A percentile compares a stretch with the other conserved stretches of the same genome.
Evolutionary conservation across 2,113 vertebrate species (phyloP).

Genomic region (Barbus barbus): DNA sequence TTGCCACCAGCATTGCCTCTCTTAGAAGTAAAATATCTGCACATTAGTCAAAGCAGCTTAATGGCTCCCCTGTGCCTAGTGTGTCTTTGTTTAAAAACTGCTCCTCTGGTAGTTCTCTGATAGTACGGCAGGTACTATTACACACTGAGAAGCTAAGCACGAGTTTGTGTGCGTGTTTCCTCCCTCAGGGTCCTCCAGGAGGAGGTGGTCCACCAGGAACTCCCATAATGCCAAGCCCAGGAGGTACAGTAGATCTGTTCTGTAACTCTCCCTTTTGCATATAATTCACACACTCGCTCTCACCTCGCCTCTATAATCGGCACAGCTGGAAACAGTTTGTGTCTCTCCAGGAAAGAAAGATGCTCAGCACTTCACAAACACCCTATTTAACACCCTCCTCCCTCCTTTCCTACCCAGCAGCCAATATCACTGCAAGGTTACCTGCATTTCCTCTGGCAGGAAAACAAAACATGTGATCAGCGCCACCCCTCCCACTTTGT

Average conservation of each 20-base stretch:
- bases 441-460: slow-evolving; percentile 17
- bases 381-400: slow-evolving; percentile 11
- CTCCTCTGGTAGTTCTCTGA: slow-evolving; percentile 33
- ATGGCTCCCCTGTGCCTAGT: slow-evolving; percentile 44
- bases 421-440: slow-evolving; percentile 51
- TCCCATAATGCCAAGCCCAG: slow-evolving; percentile 91
- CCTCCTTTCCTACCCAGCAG: neutral
- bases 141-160: slow-evolving; percentile 3
- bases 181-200: slow-evolving; percentile 84
- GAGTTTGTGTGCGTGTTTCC: slow-evolving; percentile 13
- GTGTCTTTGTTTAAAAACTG: slow-evolving; percentile 40
- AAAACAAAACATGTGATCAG: slow-evolving; percentile 19
- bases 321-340: neutral
- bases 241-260: slow-evolving; percentile 74
- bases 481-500: slow-evolving; percentile 13
- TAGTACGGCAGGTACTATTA: slow-evolving; percentile 10
- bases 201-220: slow-evolving; percentile 88
- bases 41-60: slow-evolving; percentile 56
- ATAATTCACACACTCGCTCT: too few species aligned
- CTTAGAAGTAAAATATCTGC: slow-evolving; percentile 42
- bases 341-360: slow-evolving; percentile 2
- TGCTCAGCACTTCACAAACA: slow-evolving; percentile 1
- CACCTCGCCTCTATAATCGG: neutral
- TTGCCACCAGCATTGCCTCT: slow-evolving; percentile 33
- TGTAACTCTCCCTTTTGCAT: too few species aligned